These are phyloP conservation scores for Porites lutea DNA, from an alignment of 64 coral and sea anemone species.

Conservation along the genomic window DNA sequence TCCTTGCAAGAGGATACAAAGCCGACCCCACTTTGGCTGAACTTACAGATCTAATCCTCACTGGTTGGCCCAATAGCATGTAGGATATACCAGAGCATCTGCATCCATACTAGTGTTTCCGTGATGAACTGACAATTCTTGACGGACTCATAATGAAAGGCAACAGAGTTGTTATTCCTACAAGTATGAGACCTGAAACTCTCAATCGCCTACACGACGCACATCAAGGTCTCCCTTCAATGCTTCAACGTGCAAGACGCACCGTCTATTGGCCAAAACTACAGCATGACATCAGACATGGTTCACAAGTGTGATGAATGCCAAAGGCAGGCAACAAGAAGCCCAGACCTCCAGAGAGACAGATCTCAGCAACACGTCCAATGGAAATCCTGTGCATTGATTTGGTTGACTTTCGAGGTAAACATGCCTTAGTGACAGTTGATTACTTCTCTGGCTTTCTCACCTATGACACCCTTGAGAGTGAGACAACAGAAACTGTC, in stretches of 20 bases:
- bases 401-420: slow-evolving; percentile 31
- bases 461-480: slow-evolving; percentile 47
- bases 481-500: slow-evolving; percentile 46
- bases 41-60: slow-evolving; percentile 46
- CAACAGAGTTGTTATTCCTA: slow-evolving; percentile 58
- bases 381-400: slow-evolving; percentile 66
- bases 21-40: slow-evolving; percentile 11
- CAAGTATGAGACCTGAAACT: slow-evolving; percentile 40
- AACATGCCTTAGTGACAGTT: slow-evolving; percentile 59
- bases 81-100: slow-evolving; percentile 48
- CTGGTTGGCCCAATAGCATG: slow-evolving; percentile 73
- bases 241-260: slow-evolving; percentile 55
- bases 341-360: slow-evolving; percentile 51
- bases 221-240: slow-evolving; percentile 64
- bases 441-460: slow-evolving; percentile 74
- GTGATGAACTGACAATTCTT: slow-evolving; percentile 59
- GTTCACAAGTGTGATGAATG: slow-evolving; percentile 57
- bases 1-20: slow-evolving; percentile 52
- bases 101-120: slow-evolving; percentile 64
- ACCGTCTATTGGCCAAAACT: slow-evolving; percentile 64
- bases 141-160: slow-evolving; percentile 80
- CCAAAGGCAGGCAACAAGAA: slow-evolving; percentile 65
- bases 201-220: slow-evolving; percentile 58
- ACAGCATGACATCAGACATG: slow-evolving; percentile 57
- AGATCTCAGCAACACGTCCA: slow-evolving; percentile 55